phyloP scores from a whole-genome alignment of 2,888 invertebrate species.

The Drosophila monieri region DNA sequence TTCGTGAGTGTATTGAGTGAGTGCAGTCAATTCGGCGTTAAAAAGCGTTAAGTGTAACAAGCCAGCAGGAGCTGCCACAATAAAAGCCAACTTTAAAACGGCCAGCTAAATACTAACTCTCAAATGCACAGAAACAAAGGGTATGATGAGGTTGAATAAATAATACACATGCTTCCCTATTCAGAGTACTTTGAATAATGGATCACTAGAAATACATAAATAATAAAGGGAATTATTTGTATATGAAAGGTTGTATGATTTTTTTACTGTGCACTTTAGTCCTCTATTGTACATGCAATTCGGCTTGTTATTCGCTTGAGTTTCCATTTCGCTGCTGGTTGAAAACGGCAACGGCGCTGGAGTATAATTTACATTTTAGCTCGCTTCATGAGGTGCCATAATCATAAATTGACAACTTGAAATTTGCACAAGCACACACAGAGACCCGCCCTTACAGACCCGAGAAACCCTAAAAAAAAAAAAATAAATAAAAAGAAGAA shows the following conservation, averaged over 20 bases:
- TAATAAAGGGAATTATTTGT: too few relatives aligned
- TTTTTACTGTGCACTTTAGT: conserved; percentile 4
- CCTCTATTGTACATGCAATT: conserved; percentile 54
- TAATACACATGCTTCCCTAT: too few relatives aligned
- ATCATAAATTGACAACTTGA: conserved; percentile 79
- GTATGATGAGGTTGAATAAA: too few relatives aligned
- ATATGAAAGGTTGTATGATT: not conserved
- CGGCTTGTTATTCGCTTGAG: conserved; percentile 69
- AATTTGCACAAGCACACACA: conserved; percentile 66
- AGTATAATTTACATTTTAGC: conserved; percentile 77
- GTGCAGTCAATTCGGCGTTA: conserved; percentile 65
- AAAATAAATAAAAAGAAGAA: not conserved
- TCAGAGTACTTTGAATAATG: too few relatives aligned
- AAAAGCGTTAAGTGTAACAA: conserved; percentile 72
- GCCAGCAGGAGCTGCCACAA: conserved; percentile 54
- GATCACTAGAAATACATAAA: too few relatives aligned
- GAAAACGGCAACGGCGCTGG: conserved; percentile 24
- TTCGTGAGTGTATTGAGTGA: conserved; percentile 33
- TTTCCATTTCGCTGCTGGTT: conserved; percentile 62
- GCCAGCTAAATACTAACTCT: conserved; percentile 51
- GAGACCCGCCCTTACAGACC: conserved; percentile 7
- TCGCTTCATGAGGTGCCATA: conserved; percentile 80
- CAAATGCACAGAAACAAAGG: not conserved
- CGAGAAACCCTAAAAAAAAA: not conserved
- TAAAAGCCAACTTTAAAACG: conserved; percentile 69